Evolutionary conservation across 1,140 invertebrate genomes (phyloP), one percentile per base, ranked within the genome.

Genomic region (Drosophila simulans): DNA sequence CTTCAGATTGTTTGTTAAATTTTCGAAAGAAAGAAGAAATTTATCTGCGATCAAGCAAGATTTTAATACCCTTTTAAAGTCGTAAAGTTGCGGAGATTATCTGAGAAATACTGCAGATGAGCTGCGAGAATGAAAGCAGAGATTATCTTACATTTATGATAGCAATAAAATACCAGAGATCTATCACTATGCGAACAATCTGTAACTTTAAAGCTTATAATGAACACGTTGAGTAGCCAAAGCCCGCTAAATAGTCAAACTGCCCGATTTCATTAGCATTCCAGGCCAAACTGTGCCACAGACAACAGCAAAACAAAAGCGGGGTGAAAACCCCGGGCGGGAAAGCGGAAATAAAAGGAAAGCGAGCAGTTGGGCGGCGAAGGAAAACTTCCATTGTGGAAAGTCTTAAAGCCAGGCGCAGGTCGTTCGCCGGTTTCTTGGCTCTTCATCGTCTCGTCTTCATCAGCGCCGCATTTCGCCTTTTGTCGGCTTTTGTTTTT

Each of bases 271-370:
- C 20, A 71, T 71, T 74, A 35, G 60, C 72, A 53, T 76, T 53
- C 27, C 25, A 48, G 56, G 27, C 17, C 63, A 89, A 89, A 89
- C 64, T 89, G 84, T 84, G 84, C 84, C 84, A 89, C 77, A 80
- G 76, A 80, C 75, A 86, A 81, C 55, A 73, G 70, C 42, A 65
- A 56, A 45, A 60, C 53, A 57, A 17, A 20, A 49, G 57, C 40
- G 35, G n/a, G 22, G 40, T 8, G 65, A 68, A 52, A 49, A 60
- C 25, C 25, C 31, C 56, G 57, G 15, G 45, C 35, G 27, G 55
- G 12, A 53, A 53, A 51, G 54, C 65, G 69, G 65, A 70, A 57
- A 70, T 58, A 37, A 35, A 57, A 42, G 54, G 22, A 70, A 70
- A 69, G 60, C 34, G 34, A 49, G 48, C 53, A 15, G 37, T 48